These are phyloP conservation scores for Neopipo cinnamomea DNA, from an alignment of 2,113 vertebrate species.

Conservation along the genomic window DNA sequence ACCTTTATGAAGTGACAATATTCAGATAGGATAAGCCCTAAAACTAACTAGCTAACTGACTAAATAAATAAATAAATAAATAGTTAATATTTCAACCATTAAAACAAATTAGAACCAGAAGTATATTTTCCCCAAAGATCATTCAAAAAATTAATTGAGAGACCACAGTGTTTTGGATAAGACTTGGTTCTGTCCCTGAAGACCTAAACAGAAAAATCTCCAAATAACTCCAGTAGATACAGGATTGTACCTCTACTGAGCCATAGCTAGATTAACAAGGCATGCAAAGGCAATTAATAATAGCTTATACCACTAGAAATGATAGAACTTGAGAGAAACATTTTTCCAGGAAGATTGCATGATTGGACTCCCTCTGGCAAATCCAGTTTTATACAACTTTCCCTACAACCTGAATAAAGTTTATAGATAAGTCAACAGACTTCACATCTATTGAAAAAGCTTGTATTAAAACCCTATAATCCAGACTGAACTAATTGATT, in stretches of 20 bases:
- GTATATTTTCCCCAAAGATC: neutral
- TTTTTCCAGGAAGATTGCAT: neutral
- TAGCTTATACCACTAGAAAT: neutral
- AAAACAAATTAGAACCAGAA: neutral
- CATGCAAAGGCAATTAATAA: neutral
- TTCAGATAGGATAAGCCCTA: neutral
- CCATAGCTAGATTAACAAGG: neutral
- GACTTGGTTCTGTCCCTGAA: neutral
- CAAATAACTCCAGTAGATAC: neutral
- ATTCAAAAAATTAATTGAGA: neutral
- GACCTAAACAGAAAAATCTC: neutral
- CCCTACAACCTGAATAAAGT: neutral
- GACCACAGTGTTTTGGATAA: neutral
- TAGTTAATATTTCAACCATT: neutral
- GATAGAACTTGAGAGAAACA: neutral
- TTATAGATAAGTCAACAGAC: neutral
- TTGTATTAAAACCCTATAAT: neutral
- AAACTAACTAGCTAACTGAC: neutral
- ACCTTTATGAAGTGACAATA: accelerated
- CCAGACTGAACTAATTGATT: constrained; percentile 47
- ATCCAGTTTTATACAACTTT: neutral
- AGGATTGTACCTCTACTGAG: neutral
- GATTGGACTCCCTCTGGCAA: accelerated
- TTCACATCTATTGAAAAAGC: neutral
- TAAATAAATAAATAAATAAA: neutral